phyloP scores from a whole-genome alignment of 92 coral and sea anemone species.

The Porites rus region DNA sequence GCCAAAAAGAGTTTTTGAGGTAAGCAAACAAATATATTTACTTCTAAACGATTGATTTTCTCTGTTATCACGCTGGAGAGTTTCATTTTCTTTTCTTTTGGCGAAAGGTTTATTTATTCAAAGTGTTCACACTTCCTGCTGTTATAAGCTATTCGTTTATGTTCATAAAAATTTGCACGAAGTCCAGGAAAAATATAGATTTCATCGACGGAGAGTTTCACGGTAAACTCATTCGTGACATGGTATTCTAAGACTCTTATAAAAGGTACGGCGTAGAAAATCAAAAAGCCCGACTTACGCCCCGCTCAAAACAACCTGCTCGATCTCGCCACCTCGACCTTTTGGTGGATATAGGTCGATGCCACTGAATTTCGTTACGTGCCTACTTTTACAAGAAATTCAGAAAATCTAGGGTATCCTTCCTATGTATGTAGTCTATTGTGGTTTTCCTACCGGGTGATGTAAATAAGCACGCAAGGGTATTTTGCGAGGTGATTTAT shows the following conservation, averaged over 20 bases:
- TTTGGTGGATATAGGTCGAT: not conserved
- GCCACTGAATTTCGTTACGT: not conserved
- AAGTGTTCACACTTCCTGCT: constrained; percentile 22
- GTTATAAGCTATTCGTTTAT: constrained; percentile 8
- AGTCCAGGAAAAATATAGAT: not conserved
- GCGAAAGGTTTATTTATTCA: constrained; percentile 18
- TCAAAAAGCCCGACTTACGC: not conserved
- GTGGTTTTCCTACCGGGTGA: constrained; percentile 21
- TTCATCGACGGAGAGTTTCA: not conserved
- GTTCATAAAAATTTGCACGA: not conserved
- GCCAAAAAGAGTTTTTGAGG: constrained; percentile 22
- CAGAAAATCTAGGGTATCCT: not conserved
- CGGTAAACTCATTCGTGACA: not conserved
- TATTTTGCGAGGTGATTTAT: constrained; percentile 13
- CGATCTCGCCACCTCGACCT: not conserved
- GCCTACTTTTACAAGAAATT: not conserved
- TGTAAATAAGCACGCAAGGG: constrained; percentile 9
- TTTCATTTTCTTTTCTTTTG: not conserved
- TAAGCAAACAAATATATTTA: constrained; percentile 50
- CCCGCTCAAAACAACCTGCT: not conserved
- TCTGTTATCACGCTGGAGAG: not conserved
- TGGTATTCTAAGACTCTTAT: not conserved
- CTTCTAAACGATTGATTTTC: constrained; percentile 1
- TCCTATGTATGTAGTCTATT: constrained; percentile 5
- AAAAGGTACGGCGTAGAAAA: not conserved